These are phyloP conservation scores for Rhodinocichla rosea DNA, from an alignment of 2,113 vertebrate genomes.

Conservation along the genomic window DNA sequence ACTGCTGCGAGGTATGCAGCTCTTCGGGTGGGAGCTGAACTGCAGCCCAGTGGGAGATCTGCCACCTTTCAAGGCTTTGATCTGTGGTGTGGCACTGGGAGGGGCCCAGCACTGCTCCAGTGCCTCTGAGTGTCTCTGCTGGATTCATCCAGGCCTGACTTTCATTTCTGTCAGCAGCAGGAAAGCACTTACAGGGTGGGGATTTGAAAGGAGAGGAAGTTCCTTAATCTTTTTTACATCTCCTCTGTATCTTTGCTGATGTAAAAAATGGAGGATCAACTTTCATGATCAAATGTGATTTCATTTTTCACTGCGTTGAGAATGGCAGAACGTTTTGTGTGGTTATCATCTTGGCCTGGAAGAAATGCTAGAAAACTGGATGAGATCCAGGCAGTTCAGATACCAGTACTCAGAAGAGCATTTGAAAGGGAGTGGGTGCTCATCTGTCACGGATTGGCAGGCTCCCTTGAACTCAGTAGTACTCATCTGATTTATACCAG, in stretches of 20 bases:
- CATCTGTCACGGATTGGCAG: not conserved
- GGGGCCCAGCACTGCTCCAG: not conserved
- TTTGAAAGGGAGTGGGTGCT: not conserved
- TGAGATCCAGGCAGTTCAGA: not conserved
- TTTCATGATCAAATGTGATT: not conserved
- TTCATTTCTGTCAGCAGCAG: conserved; percentile 15
- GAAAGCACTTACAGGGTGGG: not conserved
- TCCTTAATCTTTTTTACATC: not conserved
- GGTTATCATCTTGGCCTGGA: not conserved
- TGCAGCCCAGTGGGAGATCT: not conserved
- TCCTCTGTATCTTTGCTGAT: not conserved
- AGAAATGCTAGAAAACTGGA: not conserved
- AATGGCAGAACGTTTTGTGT: not conserved
- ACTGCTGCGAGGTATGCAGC: not conserved
- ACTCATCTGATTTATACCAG: not conserved
- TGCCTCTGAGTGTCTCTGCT: not conserved
- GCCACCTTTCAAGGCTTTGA: not conserved
- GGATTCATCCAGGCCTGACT: not conserved
- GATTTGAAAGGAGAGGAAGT: not conserved
- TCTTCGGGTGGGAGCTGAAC: not conserved
- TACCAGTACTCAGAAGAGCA: not conserved
- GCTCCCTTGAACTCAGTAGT: not conserved
- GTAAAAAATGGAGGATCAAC: not conserved
- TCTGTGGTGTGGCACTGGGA: not conserved
- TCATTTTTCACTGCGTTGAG: not conserved